Evolutionary conservation across 2,888 invertebrate genomes (phyloP).

Genomic region (Acholoe squamosa): DNA sequence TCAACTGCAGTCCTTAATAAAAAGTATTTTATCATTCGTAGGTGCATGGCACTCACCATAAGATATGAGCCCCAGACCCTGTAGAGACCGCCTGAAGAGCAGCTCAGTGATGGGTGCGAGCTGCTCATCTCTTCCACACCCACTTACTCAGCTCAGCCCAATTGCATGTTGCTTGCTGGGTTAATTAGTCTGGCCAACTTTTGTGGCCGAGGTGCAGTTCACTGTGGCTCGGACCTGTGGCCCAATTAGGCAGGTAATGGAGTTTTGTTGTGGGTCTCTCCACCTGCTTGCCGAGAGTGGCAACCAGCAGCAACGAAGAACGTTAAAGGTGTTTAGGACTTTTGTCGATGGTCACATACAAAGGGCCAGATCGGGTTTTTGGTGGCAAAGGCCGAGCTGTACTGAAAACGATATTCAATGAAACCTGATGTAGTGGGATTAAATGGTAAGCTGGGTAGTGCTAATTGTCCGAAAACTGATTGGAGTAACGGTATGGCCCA

Average conservation of each 20-base stretch:
- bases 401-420: not conserved
- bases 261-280: not conserved
- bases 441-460: not conserved
- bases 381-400: not conserved
- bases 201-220: not conserved
- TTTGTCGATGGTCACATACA: not conserved
- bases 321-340: not conserved
- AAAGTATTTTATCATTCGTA: no score
- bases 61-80: not conserved
- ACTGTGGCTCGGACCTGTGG: not conserved
- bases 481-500: no score
- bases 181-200: not conserved
- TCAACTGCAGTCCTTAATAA: no score
- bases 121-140: not conserved
- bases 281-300: not conserved
- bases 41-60: no score
- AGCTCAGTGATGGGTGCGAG: not conserved
- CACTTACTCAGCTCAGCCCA: not conserved
- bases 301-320: not conserved
- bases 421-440: not conserved
- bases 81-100: not conserved
- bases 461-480: no score
- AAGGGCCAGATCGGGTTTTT: not conserved
- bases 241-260: conserved; percentile 28
- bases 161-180: not conserved